phyloP scores from a whole-genome alignment of 2,888 invertebrate species.

The Homarus gammarus region DNA sequence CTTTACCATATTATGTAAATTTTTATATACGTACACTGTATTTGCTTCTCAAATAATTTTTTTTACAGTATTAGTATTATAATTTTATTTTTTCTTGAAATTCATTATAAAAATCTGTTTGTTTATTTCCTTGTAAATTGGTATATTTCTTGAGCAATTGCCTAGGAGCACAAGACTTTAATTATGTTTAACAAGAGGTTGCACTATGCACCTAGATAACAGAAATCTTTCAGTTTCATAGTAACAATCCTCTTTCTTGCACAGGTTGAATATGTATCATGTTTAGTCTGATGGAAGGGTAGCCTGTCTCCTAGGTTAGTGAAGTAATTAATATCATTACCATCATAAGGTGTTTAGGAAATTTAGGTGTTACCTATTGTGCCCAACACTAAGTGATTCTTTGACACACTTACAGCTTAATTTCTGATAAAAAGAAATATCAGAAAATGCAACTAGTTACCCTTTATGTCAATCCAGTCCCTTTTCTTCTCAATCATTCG shows the following conservation, averaged over 20 bases:
- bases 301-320: not conserved
- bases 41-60: not conserved
- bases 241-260: not conserved
- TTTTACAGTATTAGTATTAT: not conserved
- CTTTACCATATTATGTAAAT: constrained; percentile 13
- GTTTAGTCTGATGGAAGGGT: not conserved
- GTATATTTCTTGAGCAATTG: not conserved
- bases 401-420: not conserved
- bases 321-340: not conserved
- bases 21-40: constrained; percentile 10
- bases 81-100: not conserved
- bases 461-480: too few species aligned
- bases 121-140: not conserved
- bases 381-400: too few species aligned
- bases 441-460: too few species aligned
- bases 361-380: too few species aligned
- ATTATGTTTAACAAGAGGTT: not conserved
- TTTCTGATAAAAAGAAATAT: not conserved
- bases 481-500: not conserved
- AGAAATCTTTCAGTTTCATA: not conserved
- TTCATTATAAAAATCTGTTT: not conserved
- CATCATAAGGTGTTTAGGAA: not conserved
- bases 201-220: too few species aligned
- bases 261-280: not conserved
- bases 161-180: not conserved